Conservation (phyloP, 2,888 invertebrate genomes). For the Parapristionchus giblindavisi region DNA sequence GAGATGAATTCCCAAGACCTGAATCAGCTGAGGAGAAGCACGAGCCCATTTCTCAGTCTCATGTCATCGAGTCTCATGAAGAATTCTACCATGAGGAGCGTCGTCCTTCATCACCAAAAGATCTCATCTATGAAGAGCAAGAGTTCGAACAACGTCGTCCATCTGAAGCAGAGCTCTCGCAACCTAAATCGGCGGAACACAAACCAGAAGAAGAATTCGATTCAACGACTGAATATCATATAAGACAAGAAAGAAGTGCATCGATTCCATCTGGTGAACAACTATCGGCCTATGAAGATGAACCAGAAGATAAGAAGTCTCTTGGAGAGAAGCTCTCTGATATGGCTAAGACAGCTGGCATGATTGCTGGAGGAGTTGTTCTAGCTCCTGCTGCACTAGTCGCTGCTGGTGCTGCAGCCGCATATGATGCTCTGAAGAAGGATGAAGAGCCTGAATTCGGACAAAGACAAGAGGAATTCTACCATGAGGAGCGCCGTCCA, state of each 20-base stretch:
- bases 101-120: slow-evolving; percentile 41
- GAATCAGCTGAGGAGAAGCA: slow-evolving; percentile 15
- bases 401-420: slow-evolving; percentile 36
- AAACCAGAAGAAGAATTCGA: neutral
- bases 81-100: slow-evolving; percentile 32
- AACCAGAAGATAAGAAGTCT: slow-evolving; percentile 20
- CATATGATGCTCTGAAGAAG: slow-evolving; percentile 32
- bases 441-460: neutral
- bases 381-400: slow-evolving; percentile 39
- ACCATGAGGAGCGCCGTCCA: slow-evolving; percentile 21
- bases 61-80: slow-evolving; percentile 13
- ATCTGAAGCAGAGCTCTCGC: slow-evolving; percentile 2
- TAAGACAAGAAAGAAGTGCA: slow-evolving; percentile 21
- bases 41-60: neutral
- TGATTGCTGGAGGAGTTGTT: slow-evolving; percentile 44
- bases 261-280: neutral
- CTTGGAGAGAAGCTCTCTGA: slow-evolving; percentile 21
- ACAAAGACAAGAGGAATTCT: no score
- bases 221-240: slow-evolving; percentile 6
- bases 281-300: neutral
- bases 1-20: neutral
- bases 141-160: neutral
- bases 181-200: slow-evolving; percentile 28
- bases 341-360: slow-evolving; percentile 42
- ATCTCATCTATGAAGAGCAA: slow-evolving; percentile 38